Percentiles rank a stretch among this genome's conserved stretches.
Evolutionary conservation across 2,113 vertebrate genomes (phyloP).

Genomic region (Murina feae): DNA sequence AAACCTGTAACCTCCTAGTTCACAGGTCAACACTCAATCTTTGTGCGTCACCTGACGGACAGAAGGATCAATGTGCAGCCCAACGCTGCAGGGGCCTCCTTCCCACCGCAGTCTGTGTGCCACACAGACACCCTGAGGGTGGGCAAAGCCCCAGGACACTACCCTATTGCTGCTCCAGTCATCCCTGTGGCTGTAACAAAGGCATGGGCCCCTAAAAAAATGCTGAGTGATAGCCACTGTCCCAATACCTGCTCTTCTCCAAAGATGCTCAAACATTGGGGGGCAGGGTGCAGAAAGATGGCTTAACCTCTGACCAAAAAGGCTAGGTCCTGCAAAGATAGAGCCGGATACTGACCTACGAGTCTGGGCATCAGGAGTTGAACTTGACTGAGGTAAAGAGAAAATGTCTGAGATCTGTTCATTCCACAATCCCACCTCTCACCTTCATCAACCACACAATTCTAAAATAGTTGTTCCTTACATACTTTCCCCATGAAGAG

Average conservation of each 20-base stretch:
- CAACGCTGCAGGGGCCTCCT: neutral
- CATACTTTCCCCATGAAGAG: neutral
- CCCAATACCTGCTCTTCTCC: neutral
- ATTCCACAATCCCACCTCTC: neutral
- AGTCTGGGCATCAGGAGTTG: neutral
- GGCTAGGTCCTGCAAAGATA: neutral
- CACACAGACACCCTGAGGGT: accelerated
- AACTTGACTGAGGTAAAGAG: neutral
- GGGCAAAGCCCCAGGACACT: neutral
- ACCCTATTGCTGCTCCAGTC: neutral
- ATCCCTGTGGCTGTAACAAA: neutral
- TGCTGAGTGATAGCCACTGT: neutral
- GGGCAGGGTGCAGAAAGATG: too few relatives aligned
- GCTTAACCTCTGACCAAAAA: neutral
- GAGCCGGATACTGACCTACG: neutral
- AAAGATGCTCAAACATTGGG: accelerated
- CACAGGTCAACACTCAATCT: accelerated
- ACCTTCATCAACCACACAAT: neutral
- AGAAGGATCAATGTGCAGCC: neutral
- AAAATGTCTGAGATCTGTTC: neutral
- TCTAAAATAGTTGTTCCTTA: neutral
- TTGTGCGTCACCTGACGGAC: accelerated
- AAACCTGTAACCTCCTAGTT: neutral
- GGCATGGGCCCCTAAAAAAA: neutral
- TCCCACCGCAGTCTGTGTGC: neutral